Conservation (phyloP, 2,888 invertebrate species). For the Plagodis pulveraria region DNA sequence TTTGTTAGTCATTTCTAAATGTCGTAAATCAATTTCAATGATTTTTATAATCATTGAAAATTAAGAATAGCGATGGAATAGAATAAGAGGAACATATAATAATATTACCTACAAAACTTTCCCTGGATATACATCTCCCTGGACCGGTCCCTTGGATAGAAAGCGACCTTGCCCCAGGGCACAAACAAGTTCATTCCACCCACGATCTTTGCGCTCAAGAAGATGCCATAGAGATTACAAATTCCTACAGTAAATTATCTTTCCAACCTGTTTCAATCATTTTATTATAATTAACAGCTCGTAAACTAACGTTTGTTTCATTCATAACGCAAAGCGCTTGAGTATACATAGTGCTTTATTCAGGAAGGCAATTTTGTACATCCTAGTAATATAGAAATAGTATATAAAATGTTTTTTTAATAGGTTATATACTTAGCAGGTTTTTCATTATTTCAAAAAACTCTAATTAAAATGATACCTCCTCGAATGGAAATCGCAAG, state of each 20-base stretch:
- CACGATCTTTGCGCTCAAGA: constrained; percentile 44
- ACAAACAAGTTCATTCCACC: constrained; percentile 72
- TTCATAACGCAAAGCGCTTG: constrained; percentile 11
- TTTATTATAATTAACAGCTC: constrained; percentile 28
- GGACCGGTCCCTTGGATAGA: constrained; percentile 73
- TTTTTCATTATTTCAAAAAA: no score
- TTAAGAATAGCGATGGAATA: no score
- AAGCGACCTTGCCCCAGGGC: constrained; percentile 74
- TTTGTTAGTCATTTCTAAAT: no score
- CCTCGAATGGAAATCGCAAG: no score
- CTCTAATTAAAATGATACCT: no score
- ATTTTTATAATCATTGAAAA: no score
- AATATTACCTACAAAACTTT: constrained; percentile 33
- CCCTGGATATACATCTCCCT: constrained; percentile 42
- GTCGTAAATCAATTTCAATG: no score
- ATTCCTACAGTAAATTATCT: constrained; percentile 22
- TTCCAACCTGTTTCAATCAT: constrained; percentile 27
- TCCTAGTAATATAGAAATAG: no score
- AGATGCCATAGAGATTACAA: constrained; percentile 34
- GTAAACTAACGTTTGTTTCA: constrained; percentile 29
- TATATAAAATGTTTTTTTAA: no score
- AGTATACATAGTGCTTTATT: no score
- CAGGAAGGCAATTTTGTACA: no score
- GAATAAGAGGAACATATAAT: not conserved
- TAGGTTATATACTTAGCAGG: not conserved